Evolutionary conservation across 92 coral and sea anemone genomes (phyloP), one percentile per base, ranked within the genome.

Genomic region (Metridium senile): DNA sequence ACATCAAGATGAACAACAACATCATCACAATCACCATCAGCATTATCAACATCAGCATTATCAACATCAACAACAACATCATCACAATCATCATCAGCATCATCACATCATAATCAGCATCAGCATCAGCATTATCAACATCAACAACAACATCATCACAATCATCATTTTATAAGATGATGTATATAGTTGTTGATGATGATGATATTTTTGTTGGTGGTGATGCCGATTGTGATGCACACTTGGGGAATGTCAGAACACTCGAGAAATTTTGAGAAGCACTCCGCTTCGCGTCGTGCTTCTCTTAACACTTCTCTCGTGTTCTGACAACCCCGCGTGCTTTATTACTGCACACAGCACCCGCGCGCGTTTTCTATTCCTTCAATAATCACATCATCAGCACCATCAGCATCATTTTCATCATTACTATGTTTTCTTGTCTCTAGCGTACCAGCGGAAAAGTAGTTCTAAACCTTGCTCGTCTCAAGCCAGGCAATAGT

Each of bases 361-460:
- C n/a, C n/a, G n/a, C n/a, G n/a, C n/a, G n/a, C n/a, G n/a, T n/a
- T n/a, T n/a, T n/a, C n/a, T n/a, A n/a, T n/a, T n/a, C n/a, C n/a
- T n/a, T n/a, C n/a, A n/a, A n/a, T n/a, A n/a, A n/a, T n/a, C n/a
- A n/a, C 49, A 39, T 13, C 49, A 39, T 39, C 49, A 39, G 6
- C 49, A 39, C 49, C 49, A 39, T 39, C 49, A 1, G 0, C 26
- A 35, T 39, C 49, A 39, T 39, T 13, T 39, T 39, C 49, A 39
- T 13, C 49, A 39, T 39, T 13, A 39, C 6, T 39, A 39, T 6
- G 49, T 39, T 13, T 6, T 39, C 49, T 39, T 13, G 49, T 57
- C n/a, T 27, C 33, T 71, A 94, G 98, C 93, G 95, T n/a, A 94
- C 97, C 26, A 77, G 88, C 19, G 98, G 98, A 56, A 92, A 89